Percentiles rank a stretch among this genome's conserved stretches.
These are phyloP conservation scores for Miniopterus natalensis DNA, from an alignment of 2,113 vertebrate species.

Conservation along the genomic window DNA sequence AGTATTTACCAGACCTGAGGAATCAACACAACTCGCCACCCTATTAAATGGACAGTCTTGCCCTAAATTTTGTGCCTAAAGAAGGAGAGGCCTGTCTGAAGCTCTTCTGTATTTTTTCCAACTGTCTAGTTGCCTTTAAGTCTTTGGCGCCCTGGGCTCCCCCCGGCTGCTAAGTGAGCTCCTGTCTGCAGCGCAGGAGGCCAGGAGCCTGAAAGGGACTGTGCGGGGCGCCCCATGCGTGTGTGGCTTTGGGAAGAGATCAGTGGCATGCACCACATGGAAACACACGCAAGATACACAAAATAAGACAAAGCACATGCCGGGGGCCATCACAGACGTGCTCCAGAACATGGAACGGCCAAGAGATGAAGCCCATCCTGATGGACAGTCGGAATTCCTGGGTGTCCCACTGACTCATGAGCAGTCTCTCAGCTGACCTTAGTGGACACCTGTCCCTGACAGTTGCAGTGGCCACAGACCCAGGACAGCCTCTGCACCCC, in stretches of 20 bases:
- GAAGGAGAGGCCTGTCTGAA: neutral
- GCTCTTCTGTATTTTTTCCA: neutral
- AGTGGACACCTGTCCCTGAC: neutral
- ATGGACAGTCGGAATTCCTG: fast-evolving
- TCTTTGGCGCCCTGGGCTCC: neutral
- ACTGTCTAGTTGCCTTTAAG: neutral
- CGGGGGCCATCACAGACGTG: neutral
- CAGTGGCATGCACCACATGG: fast-evolving
- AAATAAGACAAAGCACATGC: neutral
- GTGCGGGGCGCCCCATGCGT: fast-evolving
- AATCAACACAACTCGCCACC: neutral
- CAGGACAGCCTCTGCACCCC: fast-evolving
- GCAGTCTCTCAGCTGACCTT: neutral
- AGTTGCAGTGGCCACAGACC: neutral
- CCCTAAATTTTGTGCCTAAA: neutral
- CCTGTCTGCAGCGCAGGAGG: neutral
- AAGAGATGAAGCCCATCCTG: fast-evolving
- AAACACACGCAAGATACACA: neutral
- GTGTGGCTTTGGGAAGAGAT: neutral
- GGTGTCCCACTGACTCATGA: fast-evolving
- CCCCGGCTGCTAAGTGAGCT: neutral
- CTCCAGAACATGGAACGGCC: neutral
- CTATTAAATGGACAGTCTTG: neutral
- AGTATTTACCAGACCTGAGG: neutral
- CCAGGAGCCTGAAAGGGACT: neutral